Base-by-base conservation (phyloP, 2,113 vertebrate genomes). In the Oriolus oriolus region DNA sequence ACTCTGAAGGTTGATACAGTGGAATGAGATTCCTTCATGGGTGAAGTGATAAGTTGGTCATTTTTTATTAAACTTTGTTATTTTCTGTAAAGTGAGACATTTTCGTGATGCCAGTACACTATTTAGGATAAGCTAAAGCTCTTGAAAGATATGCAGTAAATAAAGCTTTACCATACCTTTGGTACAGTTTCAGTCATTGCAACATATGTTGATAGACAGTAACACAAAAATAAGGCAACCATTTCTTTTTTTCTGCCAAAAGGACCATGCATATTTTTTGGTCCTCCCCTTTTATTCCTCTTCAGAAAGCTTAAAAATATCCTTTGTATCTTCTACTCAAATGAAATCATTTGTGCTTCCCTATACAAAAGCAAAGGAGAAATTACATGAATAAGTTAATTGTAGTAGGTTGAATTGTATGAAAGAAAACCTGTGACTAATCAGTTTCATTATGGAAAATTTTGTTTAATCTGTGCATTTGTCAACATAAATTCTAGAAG, bases 41-140 rank as follows among this genome's bases (percentile, higher is more conserved):
- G 30, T 68, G 6, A 75, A 45, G 16, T 52, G 33, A 0, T 49
- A 84, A 49, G 4, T 33, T 3, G 1, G 4, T 44, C 0, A 20
- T 88, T 79, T 78, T 66, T 66, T 79, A 39, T 53, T 89, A 47
- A 63, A 57, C 11, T 30, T 86, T 14, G 14, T 49, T 90, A 44
- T 74, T 65, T 52, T 89, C 49, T 74, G 1, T 65, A 9, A 76
- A 74, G 18, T n/a, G 33, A 52, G 31, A 70, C 4, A 16, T 16
- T 85, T 90, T 33, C 14, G 87, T 93, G 30, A n/a, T 27, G 22
- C 15, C 15, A 56, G 7, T 77, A 12, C 7, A 11, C 19, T 65
- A 10, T 35, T 60, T 47, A n/a, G 73, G 18, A 53, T 54, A 28
- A 76, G 50, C 45, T 76, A 22, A 91, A 66, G 17, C 16, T 84